Percentiles rank a stretch among this genome's conserved stretches.
Evolutionary conservation across 2,888 invertebrate genomes (phyloP).

Genomic region (Cheiracanthium punctorium): DNA sequence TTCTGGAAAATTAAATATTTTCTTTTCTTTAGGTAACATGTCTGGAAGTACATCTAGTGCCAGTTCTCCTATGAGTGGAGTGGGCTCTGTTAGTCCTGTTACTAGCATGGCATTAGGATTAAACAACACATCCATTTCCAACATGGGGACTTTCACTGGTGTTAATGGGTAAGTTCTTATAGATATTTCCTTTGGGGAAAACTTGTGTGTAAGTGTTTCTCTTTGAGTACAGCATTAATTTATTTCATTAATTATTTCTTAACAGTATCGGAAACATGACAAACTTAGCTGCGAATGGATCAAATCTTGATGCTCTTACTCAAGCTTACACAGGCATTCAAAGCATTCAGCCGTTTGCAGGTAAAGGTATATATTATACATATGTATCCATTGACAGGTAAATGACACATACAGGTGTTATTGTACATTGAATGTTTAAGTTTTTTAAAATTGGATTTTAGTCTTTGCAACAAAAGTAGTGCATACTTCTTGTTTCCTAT

Average conservation of each 20-base stretch:
- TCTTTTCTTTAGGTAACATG: constrained; percentile 63
- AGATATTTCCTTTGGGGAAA: too few species aligned
- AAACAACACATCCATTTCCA: constrained; percentile 70
- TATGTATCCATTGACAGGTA: not conserved
- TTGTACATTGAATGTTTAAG: too few species aligned
- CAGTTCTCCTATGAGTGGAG: constrained; percentile 72
- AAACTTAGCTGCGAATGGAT: constrained; percentile 74
- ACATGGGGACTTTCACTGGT: constrained; percentile 71
- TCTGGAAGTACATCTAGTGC: constrained; percentile 71
- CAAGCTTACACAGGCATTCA: constrained; percentile 80
- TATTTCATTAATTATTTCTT: not conserved
- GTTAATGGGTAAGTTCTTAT: constrained; percentile 70
- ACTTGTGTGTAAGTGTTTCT: not conserved
- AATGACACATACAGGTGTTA: too few species aligned
- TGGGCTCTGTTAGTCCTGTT: constrained; percentile 72
- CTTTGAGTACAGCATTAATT: not conserved
- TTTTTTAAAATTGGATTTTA: too few species aligned
- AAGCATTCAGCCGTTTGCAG: constrained; percentile 64
- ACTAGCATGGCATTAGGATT: constrained; percentile 72
- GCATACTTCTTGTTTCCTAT: too few species aligned
- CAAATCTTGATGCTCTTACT: constrained; percentile 79
- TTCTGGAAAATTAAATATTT: not conserved
- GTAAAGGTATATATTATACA: constrained; percentile 15
- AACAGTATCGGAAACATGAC: constrained; percentile 72
- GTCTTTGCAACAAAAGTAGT: too few species aligned